phyloP scores from a whole-genome alignment of 2,113 vertebrate species.

The Lamprologus sp. region DNA sequence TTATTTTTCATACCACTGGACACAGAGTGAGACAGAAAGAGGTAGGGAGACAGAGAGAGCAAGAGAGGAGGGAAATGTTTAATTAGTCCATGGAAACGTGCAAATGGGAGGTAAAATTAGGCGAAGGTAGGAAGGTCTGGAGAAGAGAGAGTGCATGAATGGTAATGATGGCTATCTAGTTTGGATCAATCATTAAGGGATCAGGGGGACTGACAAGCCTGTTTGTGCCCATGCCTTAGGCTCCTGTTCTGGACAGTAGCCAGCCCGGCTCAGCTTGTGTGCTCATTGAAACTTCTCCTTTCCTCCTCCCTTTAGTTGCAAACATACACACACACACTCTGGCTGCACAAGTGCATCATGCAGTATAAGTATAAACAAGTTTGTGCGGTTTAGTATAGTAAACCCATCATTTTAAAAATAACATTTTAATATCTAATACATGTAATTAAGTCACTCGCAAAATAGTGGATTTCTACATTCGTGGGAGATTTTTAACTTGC shows the following conservation, averaged over 20 bases:
- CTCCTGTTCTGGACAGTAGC: conserved; percentile 54
- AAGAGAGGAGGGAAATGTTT: conserved; percentile 41
- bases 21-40: not conserved
- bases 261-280: conserved; percentile 40
- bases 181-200: conserved; percentile 66
- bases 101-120: conserved; percentile 67
- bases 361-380: not conserved
- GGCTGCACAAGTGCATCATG: not conserved
- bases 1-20: conserved; percentile 66
- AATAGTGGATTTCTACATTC: not conserved
- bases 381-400: not conserved
- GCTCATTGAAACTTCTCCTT: conserved; percentile 24
- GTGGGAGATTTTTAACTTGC: not conserved
- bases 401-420: not conserved
- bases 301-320: conserved; percentile 4
- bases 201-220: conserved; percentile 50
- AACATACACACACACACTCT: not conserved
- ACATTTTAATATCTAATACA: not conserved
- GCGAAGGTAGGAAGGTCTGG: conserved; percentile 41
- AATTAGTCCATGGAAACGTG: conserved; percentile 63
- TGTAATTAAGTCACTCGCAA: not conserved
- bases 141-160: conserved; percentile 44
- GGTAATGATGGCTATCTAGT: conserved; percentile 61
- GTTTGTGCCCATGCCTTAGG: conserved; percentile 49
- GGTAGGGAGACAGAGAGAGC: not conserved